Evolutionary conservation across 2,888 invertebrate species (phyloP).

Genomic region (Scelioninae gen. 1): DNA sequence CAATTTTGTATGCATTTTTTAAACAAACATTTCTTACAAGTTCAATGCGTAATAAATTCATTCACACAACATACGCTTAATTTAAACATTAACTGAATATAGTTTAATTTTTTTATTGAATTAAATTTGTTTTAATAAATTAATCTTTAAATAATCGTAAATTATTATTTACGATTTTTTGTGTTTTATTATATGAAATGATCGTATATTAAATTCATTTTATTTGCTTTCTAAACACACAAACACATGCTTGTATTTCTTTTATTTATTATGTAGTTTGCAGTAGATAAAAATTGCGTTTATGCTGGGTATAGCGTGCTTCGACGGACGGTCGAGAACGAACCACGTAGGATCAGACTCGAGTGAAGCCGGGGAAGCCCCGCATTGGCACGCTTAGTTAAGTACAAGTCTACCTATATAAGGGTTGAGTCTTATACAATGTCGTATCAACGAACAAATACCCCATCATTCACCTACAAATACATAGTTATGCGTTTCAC

Average conservation of each 20-base stretch:
- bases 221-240: too few relatives aligned
- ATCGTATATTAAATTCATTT: too few relatives aligned
- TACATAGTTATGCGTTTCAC: conserved; percentile 26
- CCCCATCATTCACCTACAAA: conserved; percentile 62
- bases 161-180: too few relatives aligned
- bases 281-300: conserved; percentile 71
- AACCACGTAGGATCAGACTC: conserved; percentile 78
- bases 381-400: conserved; percentile 80
- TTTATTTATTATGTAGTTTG: background rate
- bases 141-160: too few relatives aligned
- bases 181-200: too few relatives aligned
- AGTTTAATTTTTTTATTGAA: too few relatives aligned
- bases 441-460: conserved; percentile 57
- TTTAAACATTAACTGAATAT: too few relatives aligned
- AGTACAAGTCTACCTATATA: conserved; percentile 82
- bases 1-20: too few relatives aligned
- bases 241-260: background rate
- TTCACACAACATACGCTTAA: too few relatives aligned
- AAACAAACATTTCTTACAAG: too few relatives aligned
- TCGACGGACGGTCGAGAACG: conserved; percentile 62
- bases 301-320: conserved; percentile 72
- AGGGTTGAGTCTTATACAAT: conserved; percentile 72
- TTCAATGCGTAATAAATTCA: too few relatives aligned
- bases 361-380: conserved; percentile 82
- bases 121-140: too few relatives aligned